Evolutionary conservation across 2,113 vertebrate species (phyloP).

Genomic region (Engystomops pustulosus): DNA sequence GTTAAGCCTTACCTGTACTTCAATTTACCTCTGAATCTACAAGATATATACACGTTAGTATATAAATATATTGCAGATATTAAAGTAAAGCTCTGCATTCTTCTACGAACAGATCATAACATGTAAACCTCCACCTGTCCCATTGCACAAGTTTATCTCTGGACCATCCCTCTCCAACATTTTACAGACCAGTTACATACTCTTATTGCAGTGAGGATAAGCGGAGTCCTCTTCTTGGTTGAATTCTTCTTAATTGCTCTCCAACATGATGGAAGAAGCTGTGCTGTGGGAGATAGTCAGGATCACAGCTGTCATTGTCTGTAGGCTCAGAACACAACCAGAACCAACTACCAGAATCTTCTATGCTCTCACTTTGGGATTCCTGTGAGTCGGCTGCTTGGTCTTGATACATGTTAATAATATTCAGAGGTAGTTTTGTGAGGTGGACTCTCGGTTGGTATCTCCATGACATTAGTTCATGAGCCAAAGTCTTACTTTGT

Average conservation of each 20-base stretch:
- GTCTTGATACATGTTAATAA: background rate
- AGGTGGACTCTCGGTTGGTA: background rate
- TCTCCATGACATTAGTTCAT: background rate
- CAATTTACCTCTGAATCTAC: no score
- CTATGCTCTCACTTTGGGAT: background rate
- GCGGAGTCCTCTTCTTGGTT: background rate
- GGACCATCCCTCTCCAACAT: no score
- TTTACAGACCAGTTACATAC: no score
- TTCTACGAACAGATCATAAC: no score
- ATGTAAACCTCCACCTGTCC: no score
- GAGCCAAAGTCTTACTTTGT: background rate
- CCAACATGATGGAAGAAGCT: background rate
- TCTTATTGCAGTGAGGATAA: background rate
- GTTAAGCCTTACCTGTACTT: no score
- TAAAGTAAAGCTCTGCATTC: no score
- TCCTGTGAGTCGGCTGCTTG: background rate
- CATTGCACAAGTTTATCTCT: no score
- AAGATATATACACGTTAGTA: no score
- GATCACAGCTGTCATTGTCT: constrained; percentile 12
- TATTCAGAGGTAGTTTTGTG: background rate
- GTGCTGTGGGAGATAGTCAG: background rate
- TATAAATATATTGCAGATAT: no score
- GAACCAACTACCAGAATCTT: background rate
- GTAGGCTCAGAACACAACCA: background rate
- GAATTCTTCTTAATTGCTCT: background rate